Percentiles rank a stretch among this genome's conserved stretches.
Conservation (phyloP, 2,797 vertebrate species). For the Cossypha polioptera region DNA sequence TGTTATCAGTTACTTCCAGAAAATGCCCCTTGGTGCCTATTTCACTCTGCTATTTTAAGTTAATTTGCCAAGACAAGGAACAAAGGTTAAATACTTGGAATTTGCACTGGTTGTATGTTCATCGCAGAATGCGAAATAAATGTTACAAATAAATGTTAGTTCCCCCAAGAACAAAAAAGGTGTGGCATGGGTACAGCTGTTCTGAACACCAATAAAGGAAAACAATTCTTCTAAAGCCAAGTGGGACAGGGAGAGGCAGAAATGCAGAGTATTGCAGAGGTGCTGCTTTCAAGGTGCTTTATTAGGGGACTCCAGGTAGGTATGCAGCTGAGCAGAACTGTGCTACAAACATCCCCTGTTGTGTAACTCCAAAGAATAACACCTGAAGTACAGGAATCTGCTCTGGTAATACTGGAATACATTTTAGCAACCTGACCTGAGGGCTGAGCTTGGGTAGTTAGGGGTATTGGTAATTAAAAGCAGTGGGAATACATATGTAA, state of each 20-base stretch:
- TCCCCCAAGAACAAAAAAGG: background rate
- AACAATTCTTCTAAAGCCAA: background rate
- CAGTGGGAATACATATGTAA: background rate
- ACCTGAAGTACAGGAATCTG: background rate
- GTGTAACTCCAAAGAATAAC: background rate
- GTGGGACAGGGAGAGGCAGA: background rate
- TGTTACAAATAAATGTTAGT: background rate
- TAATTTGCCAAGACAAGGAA: slow-evolving; percentile 24
- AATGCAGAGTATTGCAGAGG: background rate
- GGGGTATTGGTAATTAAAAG: background rate
- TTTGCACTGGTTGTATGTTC: background rate
- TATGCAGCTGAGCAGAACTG: background rate
- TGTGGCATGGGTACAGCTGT: background rate
- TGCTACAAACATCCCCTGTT: background rate
- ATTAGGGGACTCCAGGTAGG: background rate
- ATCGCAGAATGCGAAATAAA: background rate
- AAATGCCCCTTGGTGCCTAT: background rate
- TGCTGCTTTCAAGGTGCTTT: background rate
- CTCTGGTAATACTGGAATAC: background rate
- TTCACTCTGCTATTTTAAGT: slow-evolving; percentile 17
- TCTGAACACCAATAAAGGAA: background rate
- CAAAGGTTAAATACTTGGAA: slow-evolving; percentile 32
- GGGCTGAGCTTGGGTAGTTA: background rate
- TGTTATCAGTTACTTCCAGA: slow-evolving; percentile 15
- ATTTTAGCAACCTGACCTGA: background rate